phyloP scores from a whole-genome alignment of 1,140 invertebrate species.

The Steinernema khuongi region DNA sequence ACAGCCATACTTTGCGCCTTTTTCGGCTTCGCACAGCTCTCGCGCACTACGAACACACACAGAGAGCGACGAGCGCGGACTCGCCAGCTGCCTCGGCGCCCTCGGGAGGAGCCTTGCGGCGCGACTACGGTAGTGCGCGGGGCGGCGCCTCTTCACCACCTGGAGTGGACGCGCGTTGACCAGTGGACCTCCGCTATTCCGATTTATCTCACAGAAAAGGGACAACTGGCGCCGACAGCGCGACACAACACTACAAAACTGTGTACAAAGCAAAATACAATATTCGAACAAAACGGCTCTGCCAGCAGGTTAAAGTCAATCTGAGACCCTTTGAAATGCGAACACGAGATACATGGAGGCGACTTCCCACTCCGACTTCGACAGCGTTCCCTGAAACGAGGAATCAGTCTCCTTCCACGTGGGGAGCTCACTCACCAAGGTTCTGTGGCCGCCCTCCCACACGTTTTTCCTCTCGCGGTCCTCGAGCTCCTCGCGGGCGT shows the following conservation, averaged over 20 bases:
- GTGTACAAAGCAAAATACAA: conserved; percentile 8
- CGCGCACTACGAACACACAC: conserved; percentile 6
- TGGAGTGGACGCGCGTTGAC: not conserved
- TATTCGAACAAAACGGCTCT: not conserved
- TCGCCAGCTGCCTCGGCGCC: not conserved
- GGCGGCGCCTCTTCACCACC: not conserved
- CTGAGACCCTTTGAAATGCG: conserved; percentile 41
- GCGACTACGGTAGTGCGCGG: not conserved
- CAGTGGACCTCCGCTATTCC: not conserved
- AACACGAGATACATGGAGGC: conserved; percentile 68
- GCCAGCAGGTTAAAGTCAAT: not conserved
- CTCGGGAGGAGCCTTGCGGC: not conserved
- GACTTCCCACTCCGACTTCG: conserved; percentile 85
- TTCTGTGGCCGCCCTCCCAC: conserved; percentile 11
- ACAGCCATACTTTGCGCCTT: not conserved
- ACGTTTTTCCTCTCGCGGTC: not conserved
- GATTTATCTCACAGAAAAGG: not conserved
- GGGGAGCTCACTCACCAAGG: conserved; percentile 27
- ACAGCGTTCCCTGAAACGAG: conserved; percentile 69
- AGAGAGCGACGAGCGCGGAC: not conserved
- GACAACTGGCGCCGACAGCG: not conserved
- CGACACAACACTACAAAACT: not conserved
- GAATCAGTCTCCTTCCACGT: conserved; percentile 54
- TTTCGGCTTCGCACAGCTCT: conserved; percentile 10
- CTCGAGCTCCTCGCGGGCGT: conserved; percentile 18